Conservation (phyloP, 2,888 invertebrate genomes). For the Meteorus colon region DNA sequence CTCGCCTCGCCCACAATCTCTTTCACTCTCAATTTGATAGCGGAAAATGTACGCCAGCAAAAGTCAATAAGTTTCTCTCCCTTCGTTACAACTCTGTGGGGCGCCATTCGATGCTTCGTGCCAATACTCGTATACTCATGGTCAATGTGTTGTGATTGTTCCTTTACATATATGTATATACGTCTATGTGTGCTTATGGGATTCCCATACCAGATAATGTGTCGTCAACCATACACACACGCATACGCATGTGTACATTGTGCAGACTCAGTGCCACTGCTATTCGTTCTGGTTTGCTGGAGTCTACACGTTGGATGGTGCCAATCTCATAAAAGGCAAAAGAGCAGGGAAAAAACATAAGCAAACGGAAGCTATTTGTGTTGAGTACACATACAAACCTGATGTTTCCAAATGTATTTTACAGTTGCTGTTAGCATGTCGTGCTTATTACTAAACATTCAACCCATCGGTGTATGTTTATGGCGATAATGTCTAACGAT, state of each 20-base stretch:
- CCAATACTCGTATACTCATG: slow-evolving; percentile 15
- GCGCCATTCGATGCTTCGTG: slow-evolving; percentile 32
- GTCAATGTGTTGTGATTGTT: slow-evolving; percentile 33
- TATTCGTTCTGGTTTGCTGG: slow-evolving; percentile 24
- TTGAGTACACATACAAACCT: background rate
- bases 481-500: background rate
- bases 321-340: slow-evolving; percentile 33
- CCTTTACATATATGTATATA: background rate
- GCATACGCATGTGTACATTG: slow-evolving; percentile 1
- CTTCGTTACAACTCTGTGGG: slow-evolving; percentile 43
- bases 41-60: slow-evolving; percentile 59
- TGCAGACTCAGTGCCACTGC: slow-evolving; percentile 19
- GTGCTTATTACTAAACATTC: background rate
- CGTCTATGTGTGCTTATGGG: slow-evolving; percentile 14
- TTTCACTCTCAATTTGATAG: slow-evolving; percentile 55
- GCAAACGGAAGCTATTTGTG: slow-evolving; percentile 30
- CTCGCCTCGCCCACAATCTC: slow-evolving; percentile 46
- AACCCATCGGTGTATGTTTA: background rate
- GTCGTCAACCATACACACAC: background rate
- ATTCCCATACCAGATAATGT: slow-evolving; percentile 20
- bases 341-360: background rate
- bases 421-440: slow-evolving; percentile 14
- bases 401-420: slow-evolving; percentile 24
- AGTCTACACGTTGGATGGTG: slow-evolving; percentile 22
- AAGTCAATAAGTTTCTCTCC: slow-evolving; percentile 58